These are phyloP conservation scores for Spialia ferax DNA, from an alignment of 2,888 invertebrate species.

Conservation along the genomic window DNA sequence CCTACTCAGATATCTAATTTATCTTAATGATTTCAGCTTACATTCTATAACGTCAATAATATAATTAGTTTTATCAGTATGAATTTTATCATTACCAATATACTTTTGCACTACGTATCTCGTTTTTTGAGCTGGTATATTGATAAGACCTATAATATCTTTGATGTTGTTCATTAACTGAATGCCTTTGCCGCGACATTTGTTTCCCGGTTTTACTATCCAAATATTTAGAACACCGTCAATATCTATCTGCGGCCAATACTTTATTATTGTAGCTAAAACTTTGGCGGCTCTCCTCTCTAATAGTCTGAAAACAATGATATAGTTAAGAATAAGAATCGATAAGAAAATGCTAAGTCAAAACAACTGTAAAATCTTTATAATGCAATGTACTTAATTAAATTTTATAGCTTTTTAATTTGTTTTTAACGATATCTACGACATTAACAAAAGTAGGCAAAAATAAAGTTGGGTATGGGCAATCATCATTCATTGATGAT, in stretches of 20 bases:
- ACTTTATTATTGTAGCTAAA: constrained; percentile 88
- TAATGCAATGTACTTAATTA: too few species aligned
- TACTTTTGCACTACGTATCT: constrained; percentile 98
- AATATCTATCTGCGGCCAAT: constrained; percentile 94
- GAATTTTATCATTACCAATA: constrained; percentile 88
- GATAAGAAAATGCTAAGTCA: too few species aligned
- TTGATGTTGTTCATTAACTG: constrained; percentile 94
- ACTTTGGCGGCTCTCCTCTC: constrained; percentile 87
- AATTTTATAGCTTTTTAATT: neutral
- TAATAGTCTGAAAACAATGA: constrained; percentile 65
- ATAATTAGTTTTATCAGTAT: constrained; percentile 1
- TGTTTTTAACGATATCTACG: neutral
- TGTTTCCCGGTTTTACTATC: constrained; percentile 98
- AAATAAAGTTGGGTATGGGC: too few species aligned
- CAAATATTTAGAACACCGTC: constrained; percentile 96
- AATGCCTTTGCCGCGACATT: constrained; percentile 96
- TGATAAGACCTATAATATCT: constrained; percentile 92
- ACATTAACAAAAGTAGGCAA: too few species aligned
- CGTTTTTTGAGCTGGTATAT: constrained; percentile 89
- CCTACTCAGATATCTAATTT: neutral
- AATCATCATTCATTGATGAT: too few species aligned
- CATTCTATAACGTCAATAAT: neutral
- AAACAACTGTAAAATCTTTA: too few species aligned
- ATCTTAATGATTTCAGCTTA: neutral
- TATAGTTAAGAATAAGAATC: neutral